Percentiles rank a stretch among this genome's conserved stretches.
Conservation (phyloP, 2,888 invertebrate species). For the Prostheceraeus crozeri region DNA sequence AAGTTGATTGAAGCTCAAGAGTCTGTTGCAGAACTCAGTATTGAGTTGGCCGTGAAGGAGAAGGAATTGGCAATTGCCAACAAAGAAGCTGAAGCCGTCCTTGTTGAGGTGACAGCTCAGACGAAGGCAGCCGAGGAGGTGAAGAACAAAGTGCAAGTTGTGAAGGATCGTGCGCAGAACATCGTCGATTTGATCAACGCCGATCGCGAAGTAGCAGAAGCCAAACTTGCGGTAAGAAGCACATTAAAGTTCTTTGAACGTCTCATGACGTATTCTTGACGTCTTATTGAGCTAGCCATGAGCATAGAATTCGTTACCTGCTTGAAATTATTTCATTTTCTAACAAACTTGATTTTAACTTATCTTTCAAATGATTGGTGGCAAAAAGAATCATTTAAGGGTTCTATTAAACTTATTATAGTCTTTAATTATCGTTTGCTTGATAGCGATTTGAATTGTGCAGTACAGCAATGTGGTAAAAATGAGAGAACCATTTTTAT, state of each 20-base stretch:
- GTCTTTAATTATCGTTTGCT: too few relatives aligned
- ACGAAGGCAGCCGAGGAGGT: slow-evolving; percentile 90
- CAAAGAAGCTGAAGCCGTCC: slow-evolving; percentile 67
- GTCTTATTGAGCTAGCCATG: too few relatives aligned
- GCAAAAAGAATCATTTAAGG: too few relatives aligned
- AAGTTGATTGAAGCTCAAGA: slow-evolving; percentile 77
- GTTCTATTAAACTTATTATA: too few relatives aligned
- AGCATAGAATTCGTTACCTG: too few relatives aligned
- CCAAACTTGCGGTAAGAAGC: slow-evolving; percentile 71
- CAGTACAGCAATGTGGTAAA: too few relatives aligned
- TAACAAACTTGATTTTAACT: too few relatives aligned
- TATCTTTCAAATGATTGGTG: too few relatives aligned
- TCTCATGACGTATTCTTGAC: neutral
- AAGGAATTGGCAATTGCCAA: slow-evolving; percentile 71
- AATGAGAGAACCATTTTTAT: too few relatives aligned
- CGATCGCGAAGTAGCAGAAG: slow-evolving; percentile 82
- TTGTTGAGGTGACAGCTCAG: slow-evolving; percentile 76
- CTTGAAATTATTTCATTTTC: too few relatives aligned
- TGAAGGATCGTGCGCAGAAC: slow-evolving; percentile 86
- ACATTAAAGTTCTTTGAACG: neutral
- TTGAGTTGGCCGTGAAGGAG: slow-evolving; percentile 75
- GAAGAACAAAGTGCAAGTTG: slow-evolving; percentile 86
- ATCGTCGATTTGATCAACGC: slow-evolving; percentile 68
- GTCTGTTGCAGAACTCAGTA: slow-evolving; percentile 71
- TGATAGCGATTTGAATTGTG: too few relatives aligned